Base-by-base conservation (phyloP, 2,888 invertebrate species). In the Atherix ibis region DNA sequence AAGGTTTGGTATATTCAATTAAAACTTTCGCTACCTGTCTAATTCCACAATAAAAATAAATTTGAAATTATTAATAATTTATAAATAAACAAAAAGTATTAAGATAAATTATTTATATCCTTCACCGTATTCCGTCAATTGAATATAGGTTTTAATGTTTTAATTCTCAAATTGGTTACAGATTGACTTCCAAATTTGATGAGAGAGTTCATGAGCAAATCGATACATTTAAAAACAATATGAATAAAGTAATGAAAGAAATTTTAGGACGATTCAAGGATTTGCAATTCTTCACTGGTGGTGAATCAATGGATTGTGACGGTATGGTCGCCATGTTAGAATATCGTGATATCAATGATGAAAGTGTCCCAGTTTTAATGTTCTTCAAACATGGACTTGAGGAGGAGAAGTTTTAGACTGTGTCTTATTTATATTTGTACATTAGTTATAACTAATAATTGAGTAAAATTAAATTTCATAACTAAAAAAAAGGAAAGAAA, bases 381-480 rank as follows among this genome's bases (percentile, higher is more conserved):
- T 89, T 91, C 66, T 89, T 89, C 67, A 94, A 92, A 65, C 92
- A 94, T 51, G 95, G 92, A 43, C 73, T 95, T 41, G 75, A 80
- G 37, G 92, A 91, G 62, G 94, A 95, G 66, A 95, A 97, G 66
- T 87, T 84, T 67, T 91, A 85, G 36, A 31, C 27, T 27, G 16
- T 31, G 22, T 35, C 4, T 22, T 31, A 24, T 32, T 13, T 30
- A 29, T 27, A 26, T 34, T 27, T 34, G n/a, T n/a, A n/a, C n/a
- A n/a, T n/a, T n/a, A n/a, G n/a, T n/a, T n/a, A n/a, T n/a, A n/a
- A n/a, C n/a, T n/a, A n/a, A n/a, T n/a, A n/a, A n/a, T n/a, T n/a
- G n/a, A n/a, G n/a, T n/a, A n/a, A n/a, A n/a, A n/a, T n/a, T n/a
- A n/a, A n/a, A n/a, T n/a, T n/a, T n/a, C n/a, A n/a, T n/a, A n/a